Conservation (phyloP, 2,113 vertebrate species). For the Cryptotis parvus region DNA sequence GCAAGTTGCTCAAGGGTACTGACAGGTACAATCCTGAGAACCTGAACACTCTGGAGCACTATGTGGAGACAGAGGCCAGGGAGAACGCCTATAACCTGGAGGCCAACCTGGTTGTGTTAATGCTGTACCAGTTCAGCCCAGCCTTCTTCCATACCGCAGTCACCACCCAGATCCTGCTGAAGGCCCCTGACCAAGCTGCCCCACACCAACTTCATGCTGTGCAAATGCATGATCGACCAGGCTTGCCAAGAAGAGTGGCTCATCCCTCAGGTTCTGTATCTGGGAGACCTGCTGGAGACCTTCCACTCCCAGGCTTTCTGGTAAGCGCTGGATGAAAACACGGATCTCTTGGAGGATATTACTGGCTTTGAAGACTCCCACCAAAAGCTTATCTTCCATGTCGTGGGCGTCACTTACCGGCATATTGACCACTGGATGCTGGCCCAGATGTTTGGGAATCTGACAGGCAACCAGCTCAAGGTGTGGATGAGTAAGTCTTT, state of each 20-base stretch:
- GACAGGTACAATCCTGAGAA: slow-evolving; percentile 96
- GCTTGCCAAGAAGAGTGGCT: slow-evolving; percentile 94
- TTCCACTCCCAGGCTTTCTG: slow-evolving; percentile 97
- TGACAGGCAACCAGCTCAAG: slow-evolving; percentile 94
- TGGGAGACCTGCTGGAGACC: slow-evolving; percentile 95
- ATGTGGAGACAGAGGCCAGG: slow-evolving; percentile 94
- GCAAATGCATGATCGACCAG: slow-evolving; percentile 98
- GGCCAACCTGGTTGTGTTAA: slow-evolving; percentile 95
- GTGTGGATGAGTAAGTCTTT: slow-evolving; percentile 96
- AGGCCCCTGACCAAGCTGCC: slow-evolving; percentile 96
- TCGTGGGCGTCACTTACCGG: slow-evolving; percentile 96
- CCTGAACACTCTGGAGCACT: slow-evolving; percentile 92
- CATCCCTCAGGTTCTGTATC: slow-evolving; percentile 94
- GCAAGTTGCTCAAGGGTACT: no score
- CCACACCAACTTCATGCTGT: slow-evolving; percentile 97
- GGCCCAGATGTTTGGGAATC: slow-evolving; percentile 95
- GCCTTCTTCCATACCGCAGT: slow-evolving; percentile 96
- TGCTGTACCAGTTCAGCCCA: slow-evolving; percentile 98
- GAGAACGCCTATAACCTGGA: slow-evolving; percentile 96
- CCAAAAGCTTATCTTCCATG: slow-evolving; percentile 96
- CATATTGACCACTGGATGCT: slow-evolving; percentile 94
- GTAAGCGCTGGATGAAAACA: slow-evolving; percentile 93
- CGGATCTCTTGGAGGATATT: slow-evolving; percentile 93
- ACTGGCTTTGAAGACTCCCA: slow-evolving; percentile 95
- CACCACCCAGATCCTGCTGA: slow-evolving; percentile 96